These are phyloP conservation scores for Hylaeus anthracinus DNA, from an alignment of 1,140 invertebrate species.

Conservation along the genomic window DNA sequence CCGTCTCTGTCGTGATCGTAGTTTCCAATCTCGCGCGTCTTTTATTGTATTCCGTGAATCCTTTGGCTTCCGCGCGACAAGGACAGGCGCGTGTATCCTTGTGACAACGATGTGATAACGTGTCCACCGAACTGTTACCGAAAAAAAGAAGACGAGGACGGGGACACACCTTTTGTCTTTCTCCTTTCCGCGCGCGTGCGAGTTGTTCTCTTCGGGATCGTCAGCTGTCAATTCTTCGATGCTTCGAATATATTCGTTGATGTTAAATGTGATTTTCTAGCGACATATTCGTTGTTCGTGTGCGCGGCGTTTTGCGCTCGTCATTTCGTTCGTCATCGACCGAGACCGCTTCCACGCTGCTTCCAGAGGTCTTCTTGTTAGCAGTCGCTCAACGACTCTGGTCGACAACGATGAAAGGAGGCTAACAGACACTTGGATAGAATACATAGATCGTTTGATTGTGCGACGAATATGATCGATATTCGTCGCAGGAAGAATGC, in stretches of 20 bases:
- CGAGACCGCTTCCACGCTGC: background rate
- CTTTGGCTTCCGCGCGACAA: slow-evolving; percentile 19
- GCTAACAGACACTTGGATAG: too few relatives aligned
- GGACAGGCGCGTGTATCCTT: background rate
- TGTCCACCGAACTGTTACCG: background rate
- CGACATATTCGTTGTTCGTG: background rate
- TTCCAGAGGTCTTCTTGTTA: too few relatives aligned
- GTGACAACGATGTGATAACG: slow-evolving; percentile 54
- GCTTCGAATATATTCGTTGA: slow-evolving; percentile 38
- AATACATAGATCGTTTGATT: too few relatives aligned
- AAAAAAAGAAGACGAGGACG: background rate
- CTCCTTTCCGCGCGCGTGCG: background rate
- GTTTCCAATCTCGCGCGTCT: slow-evolving; percentile 3
- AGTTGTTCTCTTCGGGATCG: slow-evolving; percentile 11
- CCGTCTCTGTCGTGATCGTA: background rate
- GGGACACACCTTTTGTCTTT: background rate
- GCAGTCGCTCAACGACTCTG: background rate
- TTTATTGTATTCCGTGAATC: slow-evolving; percentile 3
- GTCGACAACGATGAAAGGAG: background rate
- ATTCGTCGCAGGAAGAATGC: too few relatives aligned
- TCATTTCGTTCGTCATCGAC: background rate
- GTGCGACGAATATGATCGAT: too few relatives aligned
- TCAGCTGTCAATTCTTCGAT: slow-evolving; percentile 46
- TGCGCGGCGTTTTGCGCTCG: background rate
- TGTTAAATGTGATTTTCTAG: slow-evolving; percentile 31